These are phyloP conservation scores for Vesta saturnalis DNA, from an alignment of 2,888 invertebrate species.

Conservation along the genomic window DNA sequence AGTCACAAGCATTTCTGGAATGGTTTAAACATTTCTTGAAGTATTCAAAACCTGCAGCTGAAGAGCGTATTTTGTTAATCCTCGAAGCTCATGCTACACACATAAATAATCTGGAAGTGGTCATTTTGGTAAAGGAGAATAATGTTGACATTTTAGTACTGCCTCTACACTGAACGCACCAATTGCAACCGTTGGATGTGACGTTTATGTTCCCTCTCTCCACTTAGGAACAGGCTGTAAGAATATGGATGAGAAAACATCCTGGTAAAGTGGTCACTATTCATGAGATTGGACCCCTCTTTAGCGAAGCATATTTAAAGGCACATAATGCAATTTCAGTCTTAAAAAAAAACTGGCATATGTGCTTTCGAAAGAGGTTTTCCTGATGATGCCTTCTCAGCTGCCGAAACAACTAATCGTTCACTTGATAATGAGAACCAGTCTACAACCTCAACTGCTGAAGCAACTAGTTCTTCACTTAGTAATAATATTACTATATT, in stretches of 20 bases:
- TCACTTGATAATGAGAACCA: too few relatives aligned
- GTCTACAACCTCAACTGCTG: not conserved
- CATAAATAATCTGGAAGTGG: constrained; percentile 9
- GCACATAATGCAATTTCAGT: constrained; percentile 6
- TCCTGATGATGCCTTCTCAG: not conserved
- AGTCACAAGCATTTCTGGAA: too few relatives aligned
- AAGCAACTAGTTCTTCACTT: not conserved
- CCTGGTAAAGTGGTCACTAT: constrained; percentile 8
- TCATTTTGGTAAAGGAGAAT: not conserved
- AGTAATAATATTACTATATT: not conserved
- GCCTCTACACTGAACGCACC: too few relatives aligned
- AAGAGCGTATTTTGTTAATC: constrained; percentile 1
- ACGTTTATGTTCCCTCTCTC: not conserved
- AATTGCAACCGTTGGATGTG: not conserved
- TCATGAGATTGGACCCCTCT: not conserved
- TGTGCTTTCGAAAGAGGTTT: not conserved
- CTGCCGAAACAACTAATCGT: too few relatives aligned
- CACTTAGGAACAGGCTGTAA: not conserved
- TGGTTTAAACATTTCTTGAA: constrained; percentile 1
- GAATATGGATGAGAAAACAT: not conserved
- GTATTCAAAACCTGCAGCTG: not conserved
- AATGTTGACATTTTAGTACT: constrained; percentile 35
- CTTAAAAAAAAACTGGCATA: not conserved
- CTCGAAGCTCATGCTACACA: constrained; percentile 11
- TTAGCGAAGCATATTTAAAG: not conserved